A percentile compares a stretch with the other conserved stretches of the same genome.
Evolutionary conservation across 2,888 invertebrate species (phyloP).

Genomic region (Tenthredo distinguenda): DNA sequence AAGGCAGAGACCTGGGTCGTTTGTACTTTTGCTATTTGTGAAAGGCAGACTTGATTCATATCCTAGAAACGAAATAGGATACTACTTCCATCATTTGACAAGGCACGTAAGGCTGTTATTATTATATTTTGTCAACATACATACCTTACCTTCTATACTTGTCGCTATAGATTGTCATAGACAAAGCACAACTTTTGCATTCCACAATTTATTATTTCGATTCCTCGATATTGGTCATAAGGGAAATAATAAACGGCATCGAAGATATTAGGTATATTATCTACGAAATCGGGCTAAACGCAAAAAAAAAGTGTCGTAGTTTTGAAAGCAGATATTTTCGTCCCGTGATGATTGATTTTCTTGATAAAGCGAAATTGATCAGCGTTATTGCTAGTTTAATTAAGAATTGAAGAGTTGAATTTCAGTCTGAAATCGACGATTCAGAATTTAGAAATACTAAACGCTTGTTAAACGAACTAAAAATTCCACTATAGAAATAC

Average conservation of each 20-base stretch:
- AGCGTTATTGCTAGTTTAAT: not conserved
- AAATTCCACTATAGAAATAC: not conserved
- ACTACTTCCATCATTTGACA: slow-evolving; percentile 14
- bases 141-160: not conserved
- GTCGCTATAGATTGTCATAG: not conserved
- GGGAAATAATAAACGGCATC: not conserved
- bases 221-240: not conserved
- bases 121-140: not conserved
- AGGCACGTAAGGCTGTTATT: not conserved
- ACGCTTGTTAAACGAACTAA: not conserved
- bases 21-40: slow-evolving; percentile 8
- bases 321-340: not conserved
- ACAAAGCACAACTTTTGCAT: not conserved
- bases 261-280: not conserved
- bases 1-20: not conserved
- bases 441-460: not conserved
- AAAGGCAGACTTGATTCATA: slow-evolving; percentile 12
- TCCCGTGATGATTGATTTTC: too few species aligned
- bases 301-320: not conserved
- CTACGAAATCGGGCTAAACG: not conserved
- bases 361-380: too few species aligned
- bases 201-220: not conserved
- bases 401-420: slow-evolving; percentile 10
- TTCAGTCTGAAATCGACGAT: not conserved
- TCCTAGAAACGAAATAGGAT: not conserved